Conservation (phyloP, 2,888 invertebrate species). For the Apamea anceps region DNA sequence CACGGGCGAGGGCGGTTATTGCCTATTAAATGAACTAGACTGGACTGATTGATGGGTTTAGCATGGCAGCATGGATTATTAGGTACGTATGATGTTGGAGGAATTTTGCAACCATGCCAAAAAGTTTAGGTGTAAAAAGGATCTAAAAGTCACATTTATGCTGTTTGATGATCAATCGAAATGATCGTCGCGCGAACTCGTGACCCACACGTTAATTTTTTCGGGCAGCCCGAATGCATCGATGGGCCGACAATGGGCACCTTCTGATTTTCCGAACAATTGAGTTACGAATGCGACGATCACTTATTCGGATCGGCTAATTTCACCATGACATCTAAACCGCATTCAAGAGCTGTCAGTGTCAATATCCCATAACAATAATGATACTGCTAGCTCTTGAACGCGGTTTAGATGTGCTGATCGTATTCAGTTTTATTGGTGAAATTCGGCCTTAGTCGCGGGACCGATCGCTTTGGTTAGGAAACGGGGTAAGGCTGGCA, state of each 20-base stretch:
- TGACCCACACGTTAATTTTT: too few species aligned
- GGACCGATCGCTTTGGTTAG: not conserved
- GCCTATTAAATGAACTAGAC: conserved; percentile 28
- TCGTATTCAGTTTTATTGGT: not conserved
- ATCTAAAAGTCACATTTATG: not conserved
- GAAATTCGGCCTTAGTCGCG: too few species aligned
- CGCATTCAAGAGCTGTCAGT: not conserved
- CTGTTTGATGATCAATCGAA: not conserved
- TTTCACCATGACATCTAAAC: not conserved
- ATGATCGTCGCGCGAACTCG: too few species aligned
- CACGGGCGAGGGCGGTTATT: conserved; percentile 77
- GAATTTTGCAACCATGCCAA: not conserved
- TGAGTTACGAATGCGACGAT: not conserved
- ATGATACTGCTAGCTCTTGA: too few species aligned
- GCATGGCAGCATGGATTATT: not conserved
- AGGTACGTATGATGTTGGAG: not conserved
- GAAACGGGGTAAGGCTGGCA: not conserved
- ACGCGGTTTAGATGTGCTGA: not conserved
- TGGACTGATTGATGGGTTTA: conserved; percentile 37
- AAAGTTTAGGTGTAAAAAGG: not conserved
- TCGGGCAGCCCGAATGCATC: not conserved
- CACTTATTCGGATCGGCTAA: not conserved
- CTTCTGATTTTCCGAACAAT: not conserved
- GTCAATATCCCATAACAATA: not conserved
- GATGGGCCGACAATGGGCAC: accelerated